These are phyloP conservation scores for Tapirus indicus DNA, from an alignment of 2,797 vertebrate species.

Conservation along the genomic window DNA sequence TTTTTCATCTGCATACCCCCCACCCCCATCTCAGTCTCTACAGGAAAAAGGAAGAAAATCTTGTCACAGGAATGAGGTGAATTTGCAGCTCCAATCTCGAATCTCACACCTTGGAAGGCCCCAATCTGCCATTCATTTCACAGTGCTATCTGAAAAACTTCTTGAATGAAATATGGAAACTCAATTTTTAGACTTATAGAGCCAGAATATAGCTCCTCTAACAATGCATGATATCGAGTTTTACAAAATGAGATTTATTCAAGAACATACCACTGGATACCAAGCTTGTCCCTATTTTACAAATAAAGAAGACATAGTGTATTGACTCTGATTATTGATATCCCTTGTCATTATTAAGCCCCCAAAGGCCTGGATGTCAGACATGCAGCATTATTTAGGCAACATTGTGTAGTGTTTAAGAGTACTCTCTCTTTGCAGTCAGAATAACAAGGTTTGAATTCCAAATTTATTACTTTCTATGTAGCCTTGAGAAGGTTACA, in stretches of 20 bases:
- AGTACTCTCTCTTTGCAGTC: background rate
- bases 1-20: background rate
- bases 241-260: slow-evolving; percentile 12
- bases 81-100: slow-evolving; percentile 39
- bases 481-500: background rate
- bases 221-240: background rate
- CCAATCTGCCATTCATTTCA: slow-evolving; percentile 49
- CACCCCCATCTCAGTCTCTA: background rate
- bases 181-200: slow-evolving; percentile 49
- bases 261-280: background rate
- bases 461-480: background rate
- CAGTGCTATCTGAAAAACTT: slow-evolving; percentile 29
- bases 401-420: background rate
- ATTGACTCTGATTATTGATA: background rate
- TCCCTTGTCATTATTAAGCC: background rate
- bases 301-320: background rate
- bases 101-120: slow-evolving; percentile 35
- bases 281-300: background rate
- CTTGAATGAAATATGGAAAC: slow-evolving; percentile 59
- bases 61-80: slow-evolving; percentile 22
- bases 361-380: background rate
- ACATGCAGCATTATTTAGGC: background rate
- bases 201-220: background rate
- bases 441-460: background rate
- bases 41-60: background rate